Evolutionary conservation across 2,113 vertebrate genomes (phyloP).

Genomic region (crab-eating macaque (Macaca fascicularis)): T2T-MFA8v1.1 NC_088393.1:7062501-7063000

Average conservation of each 20-base stretch:
- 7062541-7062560: not conserved
- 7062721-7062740: not conserved
- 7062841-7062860: not conserved
- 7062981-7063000: too few species aligned
- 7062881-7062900: not conserved
- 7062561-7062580: not conserved
- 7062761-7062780: not conserved
- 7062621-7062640: not conserved
- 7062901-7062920: not conserved
- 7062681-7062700: not conserved
- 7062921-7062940: not conserved
- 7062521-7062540: not conserved
- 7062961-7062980: not conserved
- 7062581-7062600: not conserved
- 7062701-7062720: not conserved
- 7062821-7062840: not conserved
- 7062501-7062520: slow-evolving; percentile 35
- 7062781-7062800: not conserved
- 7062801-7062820: not conserved
- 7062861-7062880: not conserved
- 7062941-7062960: not conserved
- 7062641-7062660: not conserved
- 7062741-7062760: too few species aligned
- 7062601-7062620: not conserved
- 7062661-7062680: not conserved